phyloP scores from a whole-genome alignment of 2,888 invertebrate species.

The Heliconius hortense region DNA sequence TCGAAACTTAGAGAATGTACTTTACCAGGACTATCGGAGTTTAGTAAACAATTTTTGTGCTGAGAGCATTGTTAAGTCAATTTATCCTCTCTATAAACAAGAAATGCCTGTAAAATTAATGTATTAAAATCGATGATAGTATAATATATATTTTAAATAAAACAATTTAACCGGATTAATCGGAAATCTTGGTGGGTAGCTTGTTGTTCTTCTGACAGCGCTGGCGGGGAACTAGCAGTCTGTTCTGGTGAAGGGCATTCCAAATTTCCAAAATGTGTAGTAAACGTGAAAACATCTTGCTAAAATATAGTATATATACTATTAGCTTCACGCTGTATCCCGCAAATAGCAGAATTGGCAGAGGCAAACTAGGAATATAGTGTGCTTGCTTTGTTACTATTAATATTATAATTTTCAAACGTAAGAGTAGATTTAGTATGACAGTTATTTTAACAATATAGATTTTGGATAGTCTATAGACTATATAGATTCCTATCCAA shows the following conservation, averaged over 20 bases:
- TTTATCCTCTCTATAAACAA: background rate
- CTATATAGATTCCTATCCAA: background rate
- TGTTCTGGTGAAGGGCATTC: too few relatives aligned
- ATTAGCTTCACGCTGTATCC: too few relatives aligned
- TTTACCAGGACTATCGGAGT: slow-evolving; percentile 15
- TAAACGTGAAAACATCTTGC: too few relatives aligned
- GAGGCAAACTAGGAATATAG: too few relatives aligned
- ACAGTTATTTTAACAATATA: background rate
- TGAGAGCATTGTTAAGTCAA: background rate
- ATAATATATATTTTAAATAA: background rate
- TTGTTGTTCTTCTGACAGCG: too few relatives aligned
- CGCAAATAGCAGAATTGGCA: too few relatives aligned
- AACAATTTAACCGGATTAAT: background rate
- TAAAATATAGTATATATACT: too few relatives aligned
- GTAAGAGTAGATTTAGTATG: background rate
- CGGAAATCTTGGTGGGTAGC: too few relatives aligned
- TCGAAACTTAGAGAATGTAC: slow-evolving; percentile 30
- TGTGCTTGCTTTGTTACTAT: too few relatives aligned
- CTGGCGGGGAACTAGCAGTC: too few relatives aligned
- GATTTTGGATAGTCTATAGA: background rate
- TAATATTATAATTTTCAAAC: too few relatives aligned
- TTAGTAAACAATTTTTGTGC: slow-evolving; percentile 20
- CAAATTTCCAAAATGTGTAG: too few relatives aligned
- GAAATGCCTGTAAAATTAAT: background rate
- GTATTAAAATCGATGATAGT: background rate